Base-by-base conservation (phyloP, 2,888 invertebrate species). In the Timema cristinae region DNA sequence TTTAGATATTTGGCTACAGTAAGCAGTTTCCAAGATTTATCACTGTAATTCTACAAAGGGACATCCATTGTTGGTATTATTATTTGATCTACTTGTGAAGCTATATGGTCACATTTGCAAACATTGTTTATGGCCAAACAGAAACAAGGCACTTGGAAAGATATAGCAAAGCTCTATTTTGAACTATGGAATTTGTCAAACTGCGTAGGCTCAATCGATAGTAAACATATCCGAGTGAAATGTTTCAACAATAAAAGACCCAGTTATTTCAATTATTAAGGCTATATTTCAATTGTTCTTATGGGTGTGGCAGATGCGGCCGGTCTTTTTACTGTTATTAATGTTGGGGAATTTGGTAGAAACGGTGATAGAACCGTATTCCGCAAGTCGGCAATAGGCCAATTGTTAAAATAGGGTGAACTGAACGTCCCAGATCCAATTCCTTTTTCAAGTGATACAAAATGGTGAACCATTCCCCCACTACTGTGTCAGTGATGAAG, bases 401-500 rank as follows among this genome's bases (percentile, higher is more conserved):
- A 67, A 32, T 16, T 11, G 11, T 49, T 72, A 15, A 50, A 59
- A n/a, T 11, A 63, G 15, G 50, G 48, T n/a, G n/a, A 49, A 48
- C 51, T 72, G 63, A 50, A 72, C n/a, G 9, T 71, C 47, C 63
- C 63, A 13, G 10, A 56, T n/a, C 15, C 48, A 9, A 69, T 16
- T 8, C 49, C 13, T n/a, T 54, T 69, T 6, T 68, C 71, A 15
- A 63, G 32, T 47, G n/a, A 9, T 47, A 63, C n/a, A 32, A 63
- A 6, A 63, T 63, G 10, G 6, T 6, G 47, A 47, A 15, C 61
- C 7, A 32, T 69, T 73, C 48, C 73, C 69, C 9, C 54, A 70
- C 63, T 72, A 16, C 51, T 72, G 70, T n/a, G 70, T 73, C 5
- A 72, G 63, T 15, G 73, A 74, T 67, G 74, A 73, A 68, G 73